Evolutionary conservation across 1,140 invertebrate species (phyloP).

Genomic region (Lasioglossum albipes): DNA sequence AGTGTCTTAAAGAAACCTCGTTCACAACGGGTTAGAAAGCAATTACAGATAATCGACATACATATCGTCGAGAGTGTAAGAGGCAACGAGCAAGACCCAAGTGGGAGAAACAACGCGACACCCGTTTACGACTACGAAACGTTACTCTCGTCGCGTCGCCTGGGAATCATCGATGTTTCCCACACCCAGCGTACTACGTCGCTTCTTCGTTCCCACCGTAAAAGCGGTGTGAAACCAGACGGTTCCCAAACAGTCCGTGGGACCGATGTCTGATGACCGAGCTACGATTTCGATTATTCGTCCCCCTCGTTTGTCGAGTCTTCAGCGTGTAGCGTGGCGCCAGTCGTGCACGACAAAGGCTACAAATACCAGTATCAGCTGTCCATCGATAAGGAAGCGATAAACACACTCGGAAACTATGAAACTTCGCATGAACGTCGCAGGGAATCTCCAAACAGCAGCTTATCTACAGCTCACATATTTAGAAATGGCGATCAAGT

Average conservation of each 20-base stretch:
- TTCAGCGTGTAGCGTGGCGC: background rate
- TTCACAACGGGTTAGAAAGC: too few species aligned
- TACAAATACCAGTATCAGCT: too few species aligned
- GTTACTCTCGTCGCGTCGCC: conserved; percentile 35
- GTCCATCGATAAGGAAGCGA: too few species aligned
- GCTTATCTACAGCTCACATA: too few species aligned
- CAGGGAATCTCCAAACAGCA: too few species aligned
- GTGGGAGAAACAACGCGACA: background rate
- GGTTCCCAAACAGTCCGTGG: conserved; percentile 64
- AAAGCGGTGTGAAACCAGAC: conserved; percentile 53
- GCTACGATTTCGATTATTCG: conserved; percentile 19
- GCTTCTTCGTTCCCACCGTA: conserved; percentile 61
- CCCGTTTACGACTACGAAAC: conserved; percentile 44
- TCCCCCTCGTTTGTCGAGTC: background rate
- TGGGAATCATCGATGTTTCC: conserved; percentile 60
- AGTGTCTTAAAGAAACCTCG: too few species aligned
- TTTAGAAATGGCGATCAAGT: too few species aligned
- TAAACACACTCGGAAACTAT: too few species aligned
- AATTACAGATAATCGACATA: too few species aligned
- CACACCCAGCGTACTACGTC: conserved; percentile 59
- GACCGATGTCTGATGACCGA: conserved; percentile 5
- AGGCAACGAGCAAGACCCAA: background rate
- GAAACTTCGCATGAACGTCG: too few species aligned
- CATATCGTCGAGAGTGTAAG: too few species aligned
- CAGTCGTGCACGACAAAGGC: background rate